Base-by-base conservation (phyloP, 2,113 vertebrate species). In the Forbesichthys agassizii region DNA sequence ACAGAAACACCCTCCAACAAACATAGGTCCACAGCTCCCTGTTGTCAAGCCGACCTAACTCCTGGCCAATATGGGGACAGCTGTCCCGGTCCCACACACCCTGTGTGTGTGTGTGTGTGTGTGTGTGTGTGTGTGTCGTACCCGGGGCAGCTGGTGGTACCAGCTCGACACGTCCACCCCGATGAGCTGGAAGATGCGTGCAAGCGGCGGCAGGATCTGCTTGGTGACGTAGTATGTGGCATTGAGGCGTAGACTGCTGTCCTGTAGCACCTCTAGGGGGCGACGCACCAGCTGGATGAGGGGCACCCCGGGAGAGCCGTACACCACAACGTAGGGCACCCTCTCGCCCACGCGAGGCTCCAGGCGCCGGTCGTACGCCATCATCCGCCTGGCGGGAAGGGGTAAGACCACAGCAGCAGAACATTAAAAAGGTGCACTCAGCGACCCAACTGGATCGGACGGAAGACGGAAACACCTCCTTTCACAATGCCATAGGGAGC, bases 131-230 rank as follows among this genome's bases (percentile, higher is more conserved):
- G 20, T 69, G 14, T 52, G 48, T 57, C 95, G 93, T 78, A 99
- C 98, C 93, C 95, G 89, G 68, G 97, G 98, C 66, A 99, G 88
- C 85, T 98, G 95, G 12, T 97, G 95, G 90, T 98, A 98, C 98
- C 98, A 99, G 91, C 87, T 91, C 92, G 97, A 95, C 75, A 99
- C 96, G 0, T 99, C 96, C 9, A 98, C 95, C 6, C 98, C 98
- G 42, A 99, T 96, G 18, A 99, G 94, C 0, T 95, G 96, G 89
- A 99, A 96, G 27, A 98, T 89, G 68, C 98, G 93, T 13, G 93
- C 94, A 61, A 99, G 89, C 0, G 98, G 96, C 0, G 98, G 97
- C 80, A 99, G 94, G 67, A 99, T 98, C 75, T 99, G 98, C 83
- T 99, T 99, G 88, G 92, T 96, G 79, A 99, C 95, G 65, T 99